Evolutionary conservation across 2,797 vertebrate species (phyloP).

Genomic region (Mus caroli): DNA sequence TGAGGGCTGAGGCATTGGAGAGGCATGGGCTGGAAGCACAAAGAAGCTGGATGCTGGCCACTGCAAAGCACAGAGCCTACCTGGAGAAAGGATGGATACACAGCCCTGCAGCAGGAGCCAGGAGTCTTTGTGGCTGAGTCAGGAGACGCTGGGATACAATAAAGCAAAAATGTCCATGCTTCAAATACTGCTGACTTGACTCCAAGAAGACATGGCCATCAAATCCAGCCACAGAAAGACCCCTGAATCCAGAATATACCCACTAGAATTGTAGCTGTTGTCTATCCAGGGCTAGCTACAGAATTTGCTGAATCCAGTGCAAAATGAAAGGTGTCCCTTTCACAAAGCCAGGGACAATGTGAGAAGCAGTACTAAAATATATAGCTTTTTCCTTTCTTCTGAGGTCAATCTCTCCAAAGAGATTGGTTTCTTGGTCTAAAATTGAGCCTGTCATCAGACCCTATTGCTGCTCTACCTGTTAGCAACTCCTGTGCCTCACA

Average conservation of each 20-base stretch:
- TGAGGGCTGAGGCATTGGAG: background rate
- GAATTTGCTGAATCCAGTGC: background rate
- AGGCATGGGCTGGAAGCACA: background rate
- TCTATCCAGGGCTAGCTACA: background rate
- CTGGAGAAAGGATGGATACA: background rate
- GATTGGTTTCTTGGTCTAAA: background rate
- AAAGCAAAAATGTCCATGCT: background rate
- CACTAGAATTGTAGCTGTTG: background rate
- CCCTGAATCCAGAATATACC: background rate
- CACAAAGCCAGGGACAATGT: background rate
- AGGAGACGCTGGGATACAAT: background rate
- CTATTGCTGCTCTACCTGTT: background rate
- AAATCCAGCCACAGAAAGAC: background rate
- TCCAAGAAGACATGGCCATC: background rate
- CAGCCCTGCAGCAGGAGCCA: background rate
- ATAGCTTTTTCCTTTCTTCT: conserved; percentile 39
- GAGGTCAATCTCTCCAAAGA: background rate
- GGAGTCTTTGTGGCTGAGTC: background rate
- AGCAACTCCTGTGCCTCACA: background rate
- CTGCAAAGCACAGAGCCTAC: background rate
- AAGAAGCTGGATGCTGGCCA: background rate
- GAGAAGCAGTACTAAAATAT: background rate
- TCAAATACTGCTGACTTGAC: background rate
- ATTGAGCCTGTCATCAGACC: background rate
- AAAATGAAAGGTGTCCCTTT: conserved; percentile 4